Base-by-base conservation (phyloP, 1,140 invertebrate species). In the Galleria mellonella region DNA sequence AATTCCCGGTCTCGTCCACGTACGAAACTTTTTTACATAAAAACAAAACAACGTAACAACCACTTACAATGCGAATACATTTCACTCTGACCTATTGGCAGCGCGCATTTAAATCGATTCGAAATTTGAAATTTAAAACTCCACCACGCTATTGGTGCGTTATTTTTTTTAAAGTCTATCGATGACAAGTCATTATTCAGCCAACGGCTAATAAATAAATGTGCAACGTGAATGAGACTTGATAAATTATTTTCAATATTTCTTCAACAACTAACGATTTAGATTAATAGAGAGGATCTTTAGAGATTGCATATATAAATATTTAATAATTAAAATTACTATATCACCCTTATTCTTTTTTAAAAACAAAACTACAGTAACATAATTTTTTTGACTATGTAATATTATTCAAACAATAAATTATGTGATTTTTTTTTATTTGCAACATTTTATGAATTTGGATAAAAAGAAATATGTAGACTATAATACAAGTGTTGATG, bases 41-140 rank as follows among this genome's bases (percentile, higher is more conserved):
- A 48, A 47, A 48, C 42, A 12, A 45, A 27, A 45, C 39, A 33
- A 43, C 27, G 11, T 14, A 44, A 56, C 47, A 53, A 42, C 50
- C 42, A 55, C 49, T 72, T 69, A 62, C 62, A 33, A 70, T 77
- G 54, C 69, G 61, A 73, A 77, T 78, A 72, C 60, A 70, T 72
- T 69, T 67, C 66, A 62, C 67, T 70, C 50, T 82, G 77, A 79
- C 78, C 78, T 75, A 79, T 83, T 79, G 75, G 59, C 66, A 58
- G 66, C 55, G 47, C 65, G 77, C 65, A 77, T 78, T 70, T 69
- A 62, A 75, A 77, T 75, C 47, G 51, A 36, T 62, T 61, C 58
- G 47, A 45, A 51, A 79, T 83, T 83, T 79, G 51, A 75, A 83
- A 62, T 76, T 73, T 62, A 73, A 77, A 70, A 74, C 45, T 5